phyloP scores from a whole-genome alignment of 2,888 invertebrate genomes.

The Trachelus stipa region DNA sequence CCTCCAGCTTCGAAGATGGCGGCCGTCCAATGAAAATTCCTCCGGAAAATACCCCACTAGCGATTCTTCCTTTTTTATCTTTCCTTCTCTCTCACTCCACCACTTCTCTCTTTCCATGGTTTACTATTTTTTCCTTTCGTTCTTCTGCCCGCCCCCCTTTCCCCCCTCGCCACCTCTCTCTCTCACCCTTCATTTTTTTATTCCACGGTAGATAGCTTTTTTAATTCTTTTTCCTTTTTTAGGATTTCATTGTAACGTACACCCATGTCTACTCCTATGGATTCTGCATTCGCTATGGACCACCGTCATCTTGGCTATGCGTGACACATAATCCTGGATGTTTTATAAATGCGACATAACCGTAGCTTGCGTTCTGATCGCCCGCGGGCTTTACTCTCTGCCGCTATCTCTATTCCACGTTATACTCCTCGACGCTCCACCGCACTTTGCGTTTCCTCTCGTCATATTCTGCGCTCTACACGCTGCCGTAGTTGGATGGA shows the following conservation, averaged over 20 bases:
- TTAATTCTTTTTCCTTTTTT: constrained; percentile 58
- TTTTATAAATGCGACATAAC: not conserved
- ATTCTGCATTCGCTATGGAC: not conserved
- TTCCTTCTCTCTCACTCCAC: constrained; percentile 21
- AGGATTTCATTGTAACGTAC: constrained; percentile 60
- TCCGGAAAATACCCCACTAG: constrained; percentile 63
- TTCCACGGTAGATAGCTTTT: constrained; percentile 57
- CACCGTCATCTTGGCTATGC: not conserved
- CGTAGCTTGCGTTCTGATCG: not conserved
- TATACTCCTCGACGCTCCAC: not conserved
- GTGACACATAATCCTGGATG: not conserved
- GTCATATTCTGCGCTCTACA: not conserved
- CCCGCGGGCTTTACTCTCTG: not conserved
- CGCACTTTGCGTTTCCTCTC: not conserved
- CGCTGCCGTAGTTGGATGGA: not conserved
- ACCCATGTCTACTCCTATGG: constrained; percentile 31
- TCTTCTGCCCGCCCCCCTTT: constrained; percentile 5
- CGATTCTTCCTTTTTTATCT: constrained; percentile 50
- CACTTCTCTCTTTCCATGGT: constrained; percentile 14
- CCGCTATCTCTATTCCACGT: not conserved
- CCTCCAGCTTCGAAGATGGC: constrained; percentile 57
- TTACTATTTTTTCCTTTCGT: constrained; percentile 14
- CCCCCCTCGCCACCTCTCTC: not conserved
- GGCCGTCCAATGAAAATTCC: constrained; percentile 64
- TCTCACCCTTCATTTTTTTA: constrained; percentile 21